A percentile compares a stretch with the other conserved stretches of the same genome.
Evolutionary conservation across 1,140 invertebrate genomes (phyloP).

Genomic region (Mya arenaria): DNA sequence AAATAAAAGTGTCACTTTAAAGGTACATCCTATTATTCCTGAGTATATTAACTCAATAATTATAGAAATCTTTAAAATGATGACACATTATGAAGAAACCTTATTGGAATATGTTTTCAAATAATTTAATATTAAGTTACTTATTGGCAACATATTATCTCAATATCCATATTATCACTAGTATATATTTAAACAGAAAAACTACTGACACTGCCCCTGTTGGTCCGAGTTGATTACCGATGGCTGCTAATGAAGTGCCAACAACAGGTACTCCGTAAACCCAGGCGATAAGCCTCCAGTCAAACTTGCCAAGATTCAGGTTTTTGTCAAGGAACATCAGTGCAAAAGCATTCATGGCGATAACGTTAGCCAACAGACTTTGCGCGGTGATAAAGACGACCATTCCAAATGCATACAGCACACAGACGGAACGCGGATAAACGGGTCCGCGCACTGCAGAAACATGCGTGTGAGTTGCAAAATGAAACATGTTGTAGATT

Average conservation of each 20-base stretch:
- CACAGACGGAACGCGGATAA: constrained; percentile 45
- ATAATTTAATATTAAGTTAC: background rate
- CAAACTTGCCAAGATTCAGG: constrained; percentile 50
- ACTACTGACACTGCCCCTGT: constrained; percentile 59
- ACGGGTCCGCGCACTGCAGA: constrained; percentile 49
- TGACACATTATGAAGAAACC: too few relatives aligned
- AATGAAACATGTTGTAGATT: constrained; percentile 54
- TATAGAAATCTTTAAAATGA: too few relatives aligned
- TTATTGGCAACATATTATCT: background rate
- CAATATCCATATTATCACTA: background rate
- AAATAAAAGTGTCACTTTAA: too few relatives aligned
- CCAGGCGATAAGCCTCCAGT: constrained; percentile 55
- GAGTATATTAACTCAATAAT: too few relatives aligned
- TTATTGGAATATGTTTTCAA: too few relatives aligned
- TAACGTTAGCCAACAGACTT: constrained; percentile 58
- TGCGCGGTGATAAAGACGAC: constrained; percentile 58
- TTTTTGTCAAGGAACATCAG: constrained; percentile 54
- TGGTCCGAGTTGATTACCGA: constrained; percentile 48
- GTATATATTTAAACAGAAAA: background rate
- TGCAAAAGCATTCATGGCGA: constrained; percentile 59
- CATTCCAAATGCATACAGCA: constrained; percentile 56
- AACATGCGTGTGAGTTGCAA: constrained; percentile 54
- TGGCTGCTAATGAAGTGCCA: constrained; percentile 44
- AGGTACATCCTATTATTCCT: too few relatives aligned
- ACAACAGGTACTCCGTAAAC: constrained; percentile 52